Conservation (phyloP, 1,140 invertebrate species). For the Magallana gigas region DNA sequence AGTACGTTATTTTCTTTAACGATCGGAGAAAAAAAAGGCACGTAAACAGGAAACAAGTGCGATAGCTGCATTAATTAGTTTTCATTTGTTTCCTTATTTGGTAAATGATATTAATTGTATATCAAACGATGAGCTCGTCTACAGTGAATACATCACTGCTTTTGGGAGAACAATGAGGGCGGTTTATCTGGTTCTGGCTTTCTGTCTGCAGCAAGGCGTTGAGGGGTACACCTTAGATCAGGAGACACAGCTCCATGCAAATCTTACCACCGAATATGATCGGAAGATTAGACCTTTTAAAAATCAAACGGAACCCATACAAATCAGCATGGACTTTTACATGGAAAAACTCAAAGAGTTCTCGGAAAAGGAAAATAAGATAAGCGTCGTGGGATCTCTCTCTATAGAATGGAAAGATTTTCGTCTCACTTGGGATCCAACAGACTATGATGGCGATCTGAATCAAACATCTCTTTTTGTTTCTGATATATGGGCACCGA, state of each 20-base stretch:
- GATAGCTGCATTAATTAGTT: too few species aligned
- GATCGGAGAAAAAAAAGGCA: too few species aligned
- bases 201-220: not conserved
- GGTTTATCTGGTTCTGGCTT: not conserved
- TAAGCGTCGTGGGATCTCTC: not conserved
- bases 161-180: too few species aligned
- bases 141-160: too few species aligned
- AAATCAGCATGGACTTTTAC: not conserved
- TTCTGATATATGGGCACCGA: conserved; percentile 7
- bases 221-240: not conserved
- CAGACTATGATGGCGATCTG: conserved; percentile 1
- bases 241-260: conserved; percentile 22
- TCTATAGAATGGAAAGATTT: not conserved
- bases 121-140: too few species aligned
- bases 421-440: conserved; percentile 29
- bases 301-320: not conserved
- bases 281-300: not conserved
- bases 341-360: conserved; percentile 26
- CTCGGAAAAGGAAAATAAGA: not conserved
- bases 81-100: too few species aligned
- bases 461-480: conserved; percentile 16
- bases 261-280: not conserved
- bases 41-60: too few species aligned
- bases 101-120: too few species aligned
- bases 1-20: too few species aligned